Percentiles rank a stretch among this genome's conserved stretches.
Conservation (phyloP, 2,797 vertebrate species). For the Salarias fasciatus region DNA sequence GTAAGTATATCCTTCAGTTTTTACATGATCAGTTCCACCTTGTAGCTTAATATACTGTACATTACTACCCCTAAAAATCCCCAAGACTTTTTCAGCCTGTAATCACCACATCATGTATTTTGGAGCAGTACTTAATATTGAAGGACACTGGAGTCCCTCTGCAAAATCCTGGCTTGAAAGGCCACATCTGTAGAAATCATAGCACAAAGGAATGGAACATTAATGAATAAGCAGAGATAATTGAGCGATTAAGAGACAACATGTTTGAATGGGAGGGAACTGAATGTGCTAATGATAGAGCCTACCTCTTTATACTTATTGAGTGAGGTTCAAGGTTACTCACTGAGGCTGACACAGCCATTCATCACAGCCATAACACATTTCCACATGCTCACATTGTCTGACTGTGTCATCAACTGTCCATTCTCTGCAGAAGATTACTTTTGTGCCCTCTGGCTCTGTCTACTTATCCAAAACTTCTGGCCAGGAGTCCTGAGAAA, state of each 20-base stretch:
- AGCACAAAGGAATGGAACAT: constrained; percentile 26
- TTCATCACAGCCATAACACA: constrained; percentile 52
- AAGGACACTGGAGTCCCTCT: constrained; percentile 28
- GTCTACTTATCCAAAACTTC: constrained; percentile 42
- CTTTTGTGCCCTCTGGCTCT: constrained; percentile 39
- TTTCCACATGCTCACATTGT: constrained; percentile 37
- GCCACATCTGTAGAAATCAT: constrained; percentile 28
- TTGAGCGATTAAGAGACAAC: constrained; percentile 56
- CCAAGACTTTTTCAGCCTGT: constrained; percentile 1
- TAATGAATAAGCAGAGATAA: constrained; percentile 48
- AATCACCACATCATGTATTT: constrained; percentile 7
- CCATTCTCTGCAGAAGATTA: constrained; percentile 37
- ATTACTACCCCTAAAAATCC: neutral
- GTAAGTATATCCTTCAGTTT: too few relatives aligned
- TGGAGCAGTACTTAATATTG: constrained; percentile 19
- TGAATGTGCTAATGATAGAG: constrained; percentile 45
- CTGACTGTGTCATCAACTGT: constrained; percentile 30
- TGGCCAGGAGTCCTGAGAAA: constrained; percentile 25
- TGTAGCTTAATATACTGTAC: neutral
- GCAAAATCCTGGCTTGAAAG: constrained; percentile 23
- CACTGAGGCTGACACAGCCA: constrained; percentile 36
- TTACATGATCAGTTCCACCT: neutral
- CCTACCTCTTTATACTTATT: constrained; percentile 33
- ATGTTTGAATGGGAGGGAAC: constrained; percentile 42
- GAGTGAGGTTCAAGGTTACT: constrained; percentile 51